Percentiles rank a stretch among this genome's conserved stretches.
Evolutionary conservation across 2,797 vertebrate genomes (phyloP).

Genomic region (Peromyscus aztecus): DNA sequence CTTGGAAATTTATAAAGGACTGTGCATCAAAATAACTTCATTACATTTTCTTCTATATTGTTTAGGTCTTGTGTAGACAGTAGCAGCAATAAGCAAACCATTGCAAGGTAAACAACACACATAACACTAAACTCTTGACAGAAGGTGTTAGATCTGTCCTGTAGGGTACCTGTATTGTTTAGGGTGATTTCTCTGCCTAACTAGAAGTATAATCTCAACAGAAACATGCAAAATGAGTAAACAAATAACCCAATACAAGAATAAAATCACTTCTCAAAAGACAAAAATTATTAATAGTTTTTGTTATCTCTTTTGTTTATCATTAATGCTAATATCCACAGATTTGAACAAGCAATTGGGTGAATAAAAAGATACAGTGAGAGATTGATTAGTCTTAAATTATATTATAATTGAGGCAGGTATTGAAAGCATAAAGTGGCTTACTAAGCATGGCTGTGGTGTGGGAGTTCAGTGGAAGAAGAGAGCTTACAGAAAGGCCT

Average conservation of each 20-base stretch:
- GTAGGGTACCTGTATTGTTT: background rate
- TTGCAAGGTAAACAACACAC: background rate
- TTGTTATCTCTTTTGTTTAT: background rate
- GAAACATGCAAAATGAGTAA: background rate
- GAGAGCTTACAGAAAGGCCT: background rate
- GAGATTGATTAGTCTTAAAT: background rate
- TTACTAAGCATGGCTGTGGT: background rate
- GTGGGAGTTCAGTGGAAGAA: background rate
- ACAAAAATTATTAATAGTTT: background rate
- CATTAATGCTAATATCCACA: background rate
- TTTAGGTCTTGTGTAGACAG: background rate
- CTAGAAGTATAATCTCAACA: background rate
- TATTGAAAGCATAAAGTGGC: background rate
- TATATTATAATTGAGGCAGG: background rate
- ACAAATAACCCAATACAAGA: background rate
- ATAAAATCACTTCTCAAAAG: background rate
- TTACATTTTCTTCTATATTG: background rate
- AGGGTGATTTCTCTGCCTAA: background rate
- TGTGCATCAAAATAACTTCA: background rate
- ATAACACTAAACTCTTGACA: background rate
- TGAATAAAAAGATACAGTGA: background rate
- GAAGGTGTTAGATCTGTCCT: background rate
- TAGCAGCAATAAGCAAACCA: slow-evolving; percentile 18
- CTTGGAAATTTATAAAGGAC: background rate
- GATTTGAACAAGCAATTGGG: background rate